Evolutionary conservation across 2,113 vertebrate genomes (phyloP).

Genomic region (Gopherus evgoodei): DNA sequence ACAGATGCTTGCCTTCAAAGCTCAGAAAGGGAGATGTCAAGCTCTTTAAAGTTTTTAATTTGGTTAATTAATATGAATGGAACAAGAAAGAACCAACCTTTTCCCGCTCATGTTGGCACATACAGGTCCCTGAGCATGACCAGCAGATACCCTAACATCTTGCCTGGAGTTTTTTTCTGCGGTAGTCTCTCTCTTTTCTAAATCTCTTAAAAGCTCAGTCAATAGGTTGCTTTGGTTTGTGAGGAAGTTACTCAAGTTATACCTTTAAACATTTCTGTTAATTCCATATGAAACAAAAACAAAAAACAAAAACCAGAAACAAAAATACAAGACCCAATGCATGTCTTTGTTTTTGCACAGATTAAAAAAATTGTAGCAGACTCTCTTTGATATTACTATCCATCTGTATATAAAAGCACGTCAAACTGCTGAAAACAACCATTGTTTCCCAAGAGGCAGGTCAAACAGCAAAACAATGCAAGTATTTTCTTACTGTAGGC

Average conservation of each 20-base stretch:
- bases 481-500: neutral
- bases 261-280: neutral
- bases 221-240: neutral
- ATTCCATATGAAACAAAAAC: neutral
- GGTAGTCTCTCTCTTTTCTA: neutral
- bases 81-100: neutral
- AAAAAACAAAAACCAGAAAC: neutral
- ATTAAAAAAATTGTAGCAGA: neutral
- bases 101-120: neutral
- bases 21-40: neutral
- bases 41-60: neutral
- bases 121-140: no score
- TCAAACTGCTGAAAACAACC: constrained; percentile 14
- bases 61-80: neutral
- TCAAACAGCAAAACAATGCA: constrained; percentile 8
- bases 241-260: neutral
- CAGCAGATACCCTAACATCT: neutral
- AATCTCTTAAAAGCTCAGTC: neutral
- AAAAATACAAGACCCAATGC: neutral
- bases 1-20: neutral
- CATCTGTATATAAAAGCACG: neutral
- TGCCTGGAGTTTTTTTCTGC: neutral
- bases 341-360: neutral
- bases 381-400: neutral
- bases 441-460: neutral